These are phyloP conservation scores for Hylaea fasciaria DNA, from an alignment of 2,888 invertebrate species.

Conservation along the genomic window DNA sequence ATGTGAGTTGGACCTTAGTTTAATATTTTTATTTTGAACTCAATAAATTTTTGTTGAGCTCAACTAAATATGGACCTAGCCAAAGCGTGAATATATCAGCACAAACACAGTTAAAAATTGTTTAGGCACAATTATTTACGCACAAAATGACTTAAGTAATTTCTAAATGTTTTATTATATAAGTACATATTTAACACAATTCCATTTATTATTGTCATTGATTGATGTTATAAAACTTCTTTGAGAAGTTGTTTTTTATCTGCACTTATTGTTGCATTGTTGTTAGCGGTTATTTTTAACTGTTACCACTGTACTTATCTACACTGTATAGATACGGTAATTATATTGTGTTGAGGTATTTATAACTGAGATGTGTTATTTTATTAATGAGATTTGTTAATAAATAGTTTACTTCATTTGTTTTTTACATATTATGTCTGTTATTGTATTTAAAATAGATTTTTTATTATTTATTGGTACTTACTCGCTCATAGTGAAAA, in stretches of 20 bases:
- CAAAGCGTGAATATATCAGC: conserved; percentile 13
- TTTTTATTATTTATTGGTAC: neutral
- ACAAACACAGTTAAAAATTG: conserved; percentile 12
- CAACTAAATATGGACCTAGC: conserved; percentile 12
- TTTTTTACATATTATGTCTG: neutral
- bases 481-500: neutral
- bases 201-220: conserved; percentile 17
- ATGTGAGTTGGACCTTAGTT: too few relatives aligned
- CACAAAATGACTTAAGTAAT: conserved; percentile 17
- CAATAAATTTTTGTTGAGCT: neutral
- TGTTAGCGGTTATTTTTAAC: conserved; percentile 14
- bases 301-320: too few relatives aligned
- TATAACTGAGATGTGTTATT: conserved; percentile 5
- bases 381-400: neutral
- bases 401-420: too few relatives aligned
- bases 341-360: conserved; percentile 2
- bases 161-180: conserved; percentile 7
- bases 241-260: conserved; percentile 19
- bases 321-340: too few relatives aligned
- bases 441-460: neutral
- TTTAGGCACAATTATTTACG: conserved; percentile 23
- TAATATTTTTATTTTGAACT: neutral
- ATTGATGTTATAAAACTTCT: conserved; percentile 18
- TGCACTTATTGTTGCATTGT: conserved; percentile 18
- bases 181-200: conserved; percentile 10